Evolutionary conservation across 2,888 invertebrate species (phyloP), one percentile per base, ranked within the genome.

Genomic region (Desoria tigrina): DNA sequence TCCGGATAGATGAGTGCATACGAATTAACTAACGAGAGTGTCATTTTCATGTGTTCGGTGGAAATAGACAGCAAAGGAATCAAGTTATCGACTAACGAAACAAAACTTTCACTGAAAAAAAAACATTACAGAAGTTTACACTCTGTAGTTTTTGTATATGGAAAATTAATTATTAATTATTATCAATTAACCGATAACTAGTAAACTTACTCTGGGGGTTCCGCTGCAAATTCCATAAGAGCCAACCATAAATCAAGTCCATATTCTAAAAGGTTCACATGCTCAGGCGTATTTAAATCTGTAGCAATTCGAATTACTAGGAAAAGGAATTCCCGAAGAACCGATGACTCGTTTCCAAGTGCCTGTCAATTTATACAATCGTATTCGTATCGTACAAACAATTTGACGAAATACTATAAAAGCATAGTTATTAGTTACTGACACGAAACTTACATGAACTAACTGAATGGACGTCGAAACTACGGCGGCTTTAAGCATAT

Each of bases 211-310:
- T 76, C 76, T n/a, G 74, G 73, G 23, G 74, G 72, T 53, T 84
- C 81, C 0, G 89, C 85, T 3, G 88, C 84, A 79, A 90, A 88
- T 79, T 93, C 90, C 67, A 96, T 82, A 23, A 93, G 86, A 0
- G 90, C 89, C 61, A 89, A 84, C 94, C 96, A 96, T 65, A 97
- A 83, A 74, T 93, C 91, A 42, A 96, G 82, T 2, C 94, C 94
- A 79, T 97, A 96, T 80, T 95, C 95, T 74, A 94, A 82, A 59
- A 96, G 84, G 80, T 96, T 96, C 60, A 96, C 90, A 79, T 94
- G 91, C 45, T 81, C 77, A 0, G 89, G 86, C 61, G 88, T 88
- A 69, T 86, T 84, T 0, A 90, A 84, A 77, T 92, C 90, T 0
- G 94, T 93, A 63, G 90, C 89, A 67, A 88, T 79, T 68, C 85